Base-by-base conservation (phyloP, 2,888 invertebrate genomes). In the Thera britannica region DNA sequence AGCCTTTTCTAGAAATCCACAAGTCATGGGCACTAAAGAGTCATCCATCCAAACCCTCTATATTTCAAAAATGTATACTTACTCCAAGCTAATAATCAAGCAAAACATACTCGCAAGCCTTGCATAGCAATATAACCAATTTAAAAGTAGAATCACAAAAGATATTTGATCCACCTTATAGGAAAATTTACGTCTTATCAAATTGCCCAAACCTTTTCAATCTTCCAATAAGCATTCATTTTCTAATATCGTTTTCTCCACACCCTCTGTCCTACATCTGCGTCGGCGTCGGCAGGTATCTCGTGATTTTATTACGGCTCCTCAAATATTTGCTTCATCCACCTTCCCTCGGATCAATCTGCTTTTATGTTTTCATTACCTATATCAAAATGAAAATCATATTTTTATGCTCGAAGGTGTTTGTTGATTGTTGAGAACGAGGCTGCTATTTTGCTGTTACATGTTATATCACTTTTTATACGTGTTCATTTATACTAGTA, bases 271-370 rank as follows among this genome's bases (percentile, higher is more conserved):
- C 56, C 59, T 41, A 44, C 67, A 62, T 67, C 58, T 55, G 62
- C 55, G 46, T 49, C 49, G n/a, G 49, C 7, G 72, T 73, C 75
- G 73, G 76, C 85, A 87, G 87, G 88, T 89, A 86, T 82, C 79
- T 74, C 82, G 77, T 82, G 85, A 86, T 88, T 88, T 87, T 89
- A 90, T 90, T 87, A 86, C 82, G 75, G 65, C 72, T 77, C 76
- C 70, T 71, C 86, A 85, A 89, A 90, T 86, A 87, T 90, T 89
- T 85, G 84, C 80, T 61, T 58, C 74, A 75, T 61, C 59, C 74
- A 75, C 71, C 73, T 77, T 70, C 79, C 78, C 61, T 68, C 65
- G 67, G 68, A 71, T 66, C 71, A 62, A 72, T 72, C 69, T 60
- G 54, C 65, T 68, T 75, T 75, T 73, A 72, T 71, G 68, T 58